phyloP scores from a whole-genome alignment of 2,888 invertebrate species.

The Phorcus lineatus region DNA sequence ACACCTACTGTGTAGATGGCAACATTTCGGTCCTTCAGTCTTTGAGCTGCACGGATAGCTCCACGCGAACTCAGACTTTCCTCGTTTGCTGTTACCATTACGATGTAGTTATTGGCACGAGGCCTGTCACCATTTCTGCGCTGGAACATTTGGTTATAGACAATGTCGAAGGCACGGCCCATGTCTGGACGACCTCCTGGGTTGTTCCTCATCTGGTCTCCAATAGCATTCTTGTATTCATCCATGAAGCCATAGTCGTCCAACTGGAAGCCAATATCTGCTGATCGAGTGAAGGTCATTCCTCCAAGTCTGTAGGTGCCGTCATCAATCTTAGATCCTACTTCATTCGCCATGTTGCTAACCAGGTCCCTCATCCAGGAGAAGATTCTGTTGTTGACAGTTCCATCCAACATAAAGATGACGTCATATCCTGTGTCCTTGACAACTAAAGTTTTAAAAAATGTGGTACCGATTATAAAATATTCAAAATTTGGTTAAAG shows the following conservation, averaged over 20 bases:
- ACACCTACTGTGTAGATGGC: constrained; percentile 63
- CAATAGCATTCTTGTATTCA: constrained; percentile 34
- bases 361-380: constrained; percentile 55
- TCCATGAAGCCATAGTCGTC: constrained; percentile 33
- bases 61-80: constrained; percentile 32
- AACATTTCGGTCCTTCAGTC: constrained; percentile 35
- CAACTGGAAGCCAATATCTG: constrained; percentile 40
- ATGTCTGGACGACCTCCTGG: constrained; percentile 39
- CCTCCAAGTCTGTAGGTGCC: constrained; percentile 58
- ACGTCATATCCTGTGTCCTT: constrained; percentile 41
- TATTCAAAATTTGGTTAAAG: no score
- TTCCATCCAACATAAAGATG: constrained; percentile 48
- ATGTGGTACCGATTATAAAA: no score
- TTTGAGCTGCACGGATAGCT: constrained; percentile 32
- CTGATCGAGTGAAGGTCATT: constrained; percentile 39
- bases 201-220: constrained; percentile 6
- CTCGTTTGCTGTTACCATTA: constrained; percentile 57
- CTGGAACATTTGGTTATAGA: constrained; percentile 44
- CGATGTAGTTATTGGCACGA: constrained; percentile 48
- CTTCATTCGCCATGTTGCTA: constrained; percentile 43
- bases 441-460: not conserved
- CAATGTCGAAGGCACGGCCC: constrained; percentile 49
- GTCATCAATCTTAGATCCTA: constrained; percentile 50
- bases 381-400: constrained; percentile 46
- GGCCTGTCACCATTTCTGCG: constrained; percentile 51